Evolutionary conservation across 1,140 invertebrate genomes (phyloP).

Genomic region (Phortica variegata): DNA sequence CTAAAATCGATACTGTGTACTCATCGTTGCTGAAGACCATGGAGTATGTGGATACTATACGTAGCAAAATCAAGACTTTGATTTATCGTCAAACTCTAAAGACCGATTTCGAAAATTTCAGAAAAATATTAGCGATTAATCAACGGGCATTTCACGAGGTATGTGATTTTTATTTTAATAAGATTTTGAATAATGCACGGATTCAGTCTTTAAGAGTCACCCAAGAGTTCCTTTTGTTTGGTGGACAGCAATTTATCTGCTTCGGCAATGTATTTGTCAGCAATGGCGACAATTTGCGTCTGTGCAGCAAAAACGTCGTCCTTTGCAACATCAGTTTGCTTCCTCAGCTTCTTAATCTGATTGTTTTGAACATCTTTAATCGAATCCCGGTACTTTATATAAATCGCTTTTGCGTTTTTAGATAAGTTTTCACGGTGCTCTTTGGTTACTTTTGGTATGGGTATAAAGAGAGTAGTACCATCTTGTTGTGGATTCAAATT

Average conservation of each 20-base stretch:
- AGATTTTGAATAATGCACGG: too few species aligned
- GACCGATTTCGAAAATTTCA: conserved; percentile 37
- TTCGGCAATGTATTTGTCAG: conserved; percentile 66
- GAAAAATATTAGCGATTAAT: conserved; percentile 34
- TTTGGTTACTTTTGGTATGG: conserved; percentile 87
- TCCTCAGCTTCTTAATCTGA: conserved; percentile 70
- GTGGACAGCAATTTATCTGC: conserved; percentile 68
- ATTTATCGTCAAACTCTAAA: conserved; percentile 42
- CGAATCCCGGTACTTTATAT: conserved; percentile 74
- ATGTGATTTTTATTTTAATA: too few species aligned
- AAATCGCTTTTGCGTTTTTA: conserved; percentile 83
- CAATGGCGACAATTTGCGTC: conserved; percentile 68
- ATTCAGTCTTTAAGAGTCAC: conserved; percentile 36
- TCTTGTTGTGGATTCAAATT: conserved; percentile 95
- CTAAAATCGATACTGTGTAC: conserved; percentile 44
- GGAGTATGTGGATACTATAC: conserved; percentile 29
- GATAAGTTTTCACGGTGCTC: conserved; percentile 85
- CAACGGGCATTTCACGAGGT: conserved; percentile 37
- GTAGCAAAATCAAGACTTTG: conserved; percentile 43
- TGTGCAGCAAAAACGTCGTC: conserved; percentile 69
- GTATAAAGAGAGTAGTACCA: conserved; percentile 83
- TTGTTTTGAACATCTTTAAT: conserved; percentile 79
- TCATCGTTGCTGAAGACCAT: conserved; percentile 27
- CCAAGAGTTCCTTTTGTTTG: conserved; percentile 75
- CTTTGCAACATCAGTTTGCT: conserved; percentile 65